Conservation (phyloP, 2,797 vertebrate genomes). For the Sebastes hopkinsi region DNA sequence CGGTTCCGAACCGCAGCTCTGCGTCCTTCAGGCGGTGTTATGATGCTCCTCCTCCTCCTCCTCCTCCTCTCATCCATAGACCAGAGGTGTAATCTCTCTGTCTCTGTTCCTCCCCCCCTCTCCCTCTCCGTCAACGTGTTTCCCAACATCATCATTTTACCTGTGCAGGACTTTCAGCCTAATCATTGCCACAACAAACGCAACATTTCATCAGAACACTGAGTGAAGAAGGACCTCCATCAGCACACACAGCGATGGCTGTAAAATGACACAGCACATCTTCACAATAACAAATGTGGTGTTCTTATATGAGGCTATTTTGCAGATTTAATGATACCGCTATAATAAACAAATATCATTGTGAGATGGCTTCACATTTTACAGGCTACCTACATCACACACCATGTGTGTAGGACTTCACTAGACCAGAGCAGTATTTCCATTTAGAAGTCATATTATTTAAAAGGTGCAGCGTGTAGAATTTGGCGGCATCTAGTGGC, state of each 20-base stretch:
- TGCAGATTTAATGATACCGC: not conserved
- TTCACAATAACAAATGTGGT: too few relatives aligned
- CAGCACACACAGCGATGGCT: not conserved
- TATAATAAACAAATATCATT: not conserved
- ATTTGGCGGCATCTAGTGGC: too few relatives aligned
- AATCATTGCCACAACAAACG: not conserved
- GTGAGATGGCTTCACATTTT: not conserved
- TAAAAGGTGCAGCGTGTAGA: accelerated
- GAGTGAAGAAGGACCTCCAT: not conserved
- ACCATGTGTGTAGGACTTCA: not conserved
- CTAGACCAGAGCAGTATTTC: not conserved
- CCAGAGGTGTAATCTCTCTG: not conserved
- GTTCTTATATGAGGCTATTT: not conserved
- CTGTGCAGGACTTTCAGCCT: not conserved
- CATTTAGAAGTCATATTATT: not conserved
- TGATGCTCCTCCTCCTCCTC: constrained; percentile 47
- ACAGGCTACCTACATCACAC: not conserved
- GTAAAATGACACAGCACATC: not conserved
- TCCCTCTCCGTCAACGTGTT: not conserved
- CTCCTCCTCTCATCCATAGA: constrained; percentile 44
- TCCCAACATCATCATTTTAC: constrained; percentile 9
- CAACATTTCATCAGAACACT: constrained; percentile 1
- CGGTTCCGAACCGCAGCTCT: constrained; percentile 55
- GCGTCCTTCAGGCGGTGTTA: constrained; percentile 40
- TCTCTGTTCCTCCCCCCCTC: not conserved